Percentiles rank a stretch among this genome's conserved stretches.
Evolutionary conservation across 37 sponge, comb jelly and placozoan genomes (phyloP).

Genomic region (Haliclona indistincta): DNA sequence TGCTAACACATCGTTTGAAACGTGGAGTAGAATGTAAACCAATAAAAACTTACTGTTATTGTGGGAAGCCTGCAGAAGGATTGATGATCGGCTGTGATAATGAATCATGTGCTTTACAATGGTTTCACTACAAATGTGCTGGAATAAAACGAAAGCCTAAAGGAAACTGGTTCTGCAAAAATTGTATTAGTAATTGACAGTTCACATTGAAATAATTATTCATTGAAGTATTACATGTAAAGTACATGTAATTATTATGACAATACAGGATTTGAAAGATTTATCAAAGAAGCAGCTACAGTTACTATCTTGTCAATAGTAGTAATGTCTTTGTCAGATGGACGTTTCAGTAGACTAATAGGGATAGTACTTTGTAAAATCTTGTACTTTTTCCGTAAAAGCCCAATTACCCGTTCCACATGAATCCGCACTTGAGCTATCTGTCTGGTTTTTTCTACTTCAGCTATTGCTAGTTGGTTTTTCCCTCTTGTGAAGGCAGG

Average conservation of each 20-base stretch:
- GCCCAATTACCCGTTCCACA: constrained; percentile 59
- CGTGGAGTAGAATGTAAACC: neutral
- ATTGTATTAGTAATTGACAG: constrained; percentile 22
- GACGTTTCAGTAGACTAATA: constrained; percentile 6
- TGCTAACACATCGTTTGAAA: neutral
- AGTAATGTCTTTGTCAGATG: constrained; percentile 2
- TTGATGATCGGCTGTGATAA: constrained; percentile 27
- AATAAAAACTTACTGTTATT: neutral
- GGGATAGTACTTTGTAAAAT: constrained; percentile 28
- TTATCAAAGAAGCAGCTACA: constrained; percentile 22
- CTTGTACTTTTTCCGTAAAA: constrained; percentile 37
- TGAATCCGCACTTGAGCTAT: constrained; percentile 46
- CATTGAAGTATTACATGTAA: constrained; percentile 1
- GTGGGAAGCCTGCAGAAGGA: neutral
- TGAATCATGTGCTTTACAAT: constrained; percentile 21
- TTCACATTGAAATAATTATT: constrained; percentile 1
- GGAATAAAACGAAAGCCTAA: constrained; percentile 17
- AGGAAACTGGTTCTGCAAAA: constrained; percentile 42
- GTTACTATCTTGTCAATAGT: constrained; percentile 29
- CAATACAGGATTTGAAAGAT: constrained; percentile 9
- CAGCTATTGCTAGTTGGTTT: constrained; percentile 13
- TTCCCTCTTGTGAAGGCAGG: constrained; percentile 33
- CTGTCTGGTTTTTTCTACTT: constrained; percentile 39
- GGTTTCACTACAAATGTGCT: constrained; percentile 30
- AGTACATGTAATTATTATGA: neutral